Conservation (phyloP, 2,113 vertebrate genomes). For the Meles meles region DNA sequence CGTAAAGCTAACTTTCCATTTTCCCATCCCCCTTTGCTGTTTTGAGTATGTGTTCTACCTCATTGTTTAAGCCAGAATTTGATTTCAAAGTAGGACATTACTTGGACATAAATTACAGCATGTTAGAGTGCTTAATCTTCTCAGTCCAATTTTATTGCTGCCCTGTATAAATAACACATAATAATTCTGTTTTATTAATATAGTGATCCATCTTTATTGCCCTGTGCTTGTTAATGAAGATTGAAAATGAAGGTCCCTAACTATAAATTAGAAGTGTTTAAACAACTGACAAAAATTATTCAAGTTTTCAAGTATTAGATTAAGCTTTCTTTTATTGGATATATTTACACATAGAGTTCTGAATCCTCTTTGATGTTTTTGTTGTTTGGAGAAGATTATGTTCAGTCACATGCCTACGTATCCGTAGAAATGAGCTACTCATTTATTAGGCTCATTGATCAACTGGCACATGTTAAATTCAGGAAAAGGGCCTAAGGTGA, state of each 20-base stretch:
- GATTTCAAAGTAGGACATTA: slow-evolving; percentile 54
- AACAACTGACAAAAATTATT: not conserved
- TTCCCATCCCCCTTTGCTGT: not conserved
- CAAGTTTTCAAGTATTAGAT: slow-evolving; percentile 29
- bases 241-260: slow-evolving; percentile 50
- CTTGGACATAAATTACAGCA: slow-evolving; percentile 70
- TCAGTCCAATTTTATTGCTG: slow-evolving; percentile 63
- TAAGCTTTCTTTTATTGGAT: slow-evolving; percentile 26
- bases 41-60: not conserved
- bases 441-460: not conserved
- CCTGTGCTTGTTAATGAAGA: slow-evolving; percentile 56
- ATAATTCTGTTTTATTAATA: slow-evolving; percentile 76
- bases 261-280: slow-evolving; percentile 67
- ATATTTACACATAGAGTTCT: not conserved
- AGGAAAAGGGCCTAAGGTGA: not conserved
- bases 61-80: slow-evolving; percentile 39
- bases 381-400: not conserved
- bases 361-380: not conserved
- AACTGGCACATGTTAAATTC: not conserved
- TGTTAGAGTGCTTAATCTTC: slow-evolving; percentile 65
- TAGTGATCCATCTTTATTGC: slow-evolving; percentile 69
- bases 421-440: not conserved
- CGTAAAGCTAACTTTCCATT: slow-evolving; percentile 16
- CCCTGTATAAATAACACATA: slow-evolving; percentile 68
- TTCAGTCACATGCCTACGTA: not conserved